A percentile compares a stretch with the other conserved stretches of the same genome.
phyloP scores from a whole-genome alignment of 2,888 invertebrate genomes.

The Mantis religiosa region DNA sequence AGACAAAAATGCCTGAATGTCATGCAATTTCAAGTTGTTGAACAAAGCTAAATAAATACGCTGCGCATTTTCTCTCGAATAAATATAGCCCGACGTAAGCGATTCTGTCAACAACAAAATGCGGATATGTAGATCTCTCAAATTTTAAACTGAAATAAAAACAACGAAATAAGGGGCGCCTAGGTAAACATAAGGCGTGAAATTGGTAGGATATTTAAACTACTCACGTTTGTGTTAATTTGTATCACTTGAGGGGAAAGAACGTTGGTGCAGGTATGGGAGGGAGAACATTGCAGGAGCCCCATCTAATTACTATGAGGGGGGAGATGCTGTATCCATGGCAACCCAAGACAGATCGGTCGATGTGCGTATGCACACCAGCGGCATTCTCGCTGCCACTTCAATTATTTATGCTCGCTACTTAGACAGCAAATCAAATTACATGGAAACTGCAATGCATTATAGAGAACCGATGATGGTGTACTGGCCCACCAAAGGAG shows the following conservation, averaged over 20 bases:
- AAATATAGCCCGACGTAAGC: too few relatives aligned
- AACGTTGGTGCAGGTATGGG: neutral
- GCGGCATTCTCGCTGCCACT: neutral
- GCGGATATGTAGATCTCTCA: too few relatives aligned
- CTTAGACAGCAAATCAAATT: neutral
- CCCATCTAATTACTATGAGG: neutral
- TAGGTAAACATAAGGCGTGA: neutral
- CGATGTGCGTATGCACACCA: neutral
- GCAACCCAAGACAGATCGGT: neutral
- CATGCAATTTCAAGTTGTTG: too few relatives aligned
- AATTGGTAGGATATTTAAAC: neutral
- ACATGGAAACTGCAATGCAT: neutral
- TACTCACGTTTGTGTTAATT: neutral
- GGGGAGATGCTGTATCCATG: neutral
- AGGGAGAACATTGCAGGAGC: neutral
- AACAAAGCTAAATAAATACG: too few relatives aligned
- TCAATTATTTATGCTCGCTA: neutral
- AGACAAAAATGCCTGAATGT: too few relatives aligned
- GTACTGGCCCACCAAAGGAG: too few relatives aligned
- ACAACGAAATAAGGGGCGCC: too few relatives aligned
- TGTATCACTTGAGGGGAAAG: neutral
- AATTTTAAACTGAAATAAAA: too few relatives aligned
- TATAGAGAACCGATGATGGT: neutral
- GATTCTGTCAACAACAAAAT: too few relatives aligned
- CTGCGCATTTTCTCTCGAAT: too few relatives aligned